These are phyloP conservation scores for Eumerus sabulonum DNA, from an alignment of 2,888 invertebrate species.

Conservation along the genomic window DNA sequence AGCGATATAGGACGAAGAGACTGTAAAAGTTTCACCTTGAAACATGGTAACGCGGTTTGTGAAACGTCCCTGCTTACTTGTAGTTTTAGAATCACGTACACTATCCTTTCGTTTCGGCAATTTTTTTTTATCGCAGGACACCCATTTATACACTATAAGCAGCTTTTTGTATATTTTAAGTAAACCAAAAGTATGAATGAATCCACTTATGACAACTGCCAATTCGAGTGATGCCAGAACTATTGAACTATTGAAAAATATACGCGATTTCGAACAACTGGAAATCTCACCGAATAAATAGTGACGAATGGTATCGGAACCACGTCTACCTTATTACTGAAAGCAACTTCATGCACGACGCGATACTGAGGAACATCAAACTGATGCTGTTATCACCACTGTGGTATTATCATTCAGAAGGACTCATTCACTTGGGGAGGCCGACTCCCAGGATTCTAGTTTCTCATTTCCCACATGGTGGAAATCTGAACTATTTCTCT, in stretches of 20 bases:
- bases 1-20: slow-evolving; percentile 9
- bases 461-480: slow-evolving; percentile 33
- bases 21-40: slow-evolving; percentile 24
- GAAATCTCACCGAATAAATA: too few relatives aligned
- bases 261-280: too few relatives aligned
- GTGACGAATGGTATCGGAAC: slow-evolving; percentile 17
- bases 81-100: too few relatives aligned
- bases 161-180: too few relatives aligned
- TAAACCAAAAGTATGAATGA: too few relatives aligned
- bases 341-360: slow-evolving; percentile 12
- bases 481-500: slow-evolving; percentile 19
- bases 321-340: slow-evolving; percentile 50
- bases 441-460: neutral
- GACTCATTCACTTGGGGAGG: slow-evolving; percentile 27
- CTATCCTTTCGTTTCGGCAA: too few relatives aligned
- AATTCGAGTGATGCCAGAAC: too few relatives aligned
- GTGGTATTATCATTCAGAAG: slow-evolving; percentile 12
- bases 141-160: too few relatives aligned
- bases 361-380: slow-evolving; percentile 33
- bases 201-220: too few relatives aligned
- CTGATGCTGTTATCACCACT: slow-evolving; percentile 62
- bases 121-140: too few relatives aligned
- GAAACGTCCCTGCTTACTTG: too few relatives aligned
- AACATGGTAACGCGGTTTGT: slow-evolving; percentile 15
- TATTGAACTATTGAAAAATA: too few relatives aligned